A percentile compares a stretch with the other conserved stretches of the same genome.
These are phyloP conservation scores for Streptopelia turtur DNA, from an alignment of 2,797 vertebrate species.

Conservation along the genomic window DNA sequence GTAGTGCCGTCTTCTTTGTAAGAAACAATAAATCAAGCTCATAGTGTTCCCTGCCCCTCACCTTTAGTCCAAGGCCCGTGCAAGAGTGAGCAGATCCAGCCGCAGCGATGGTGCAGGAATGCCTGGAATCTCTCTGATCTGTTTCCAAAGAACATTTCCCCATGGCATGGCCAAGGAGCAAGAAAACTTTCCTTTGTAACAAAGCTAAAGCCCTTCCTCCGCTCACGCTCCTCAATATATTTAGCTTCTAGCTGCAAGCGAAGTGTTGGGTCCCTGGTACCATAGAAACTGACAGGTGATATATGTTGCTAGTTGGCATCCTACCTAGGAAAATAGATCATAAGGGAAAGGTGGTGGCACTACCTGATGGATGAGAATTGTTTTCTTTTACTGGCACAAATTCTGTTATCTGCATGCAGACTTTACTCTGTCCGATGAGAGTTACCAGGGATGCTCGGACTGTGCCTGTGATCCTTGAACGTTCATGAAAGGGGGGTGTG, in stretches of 20 bases:
- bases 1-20: background rate
- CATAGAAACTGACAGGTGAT: background rate
- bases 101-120: background rate
- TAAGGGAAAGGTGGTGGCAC: background rate
- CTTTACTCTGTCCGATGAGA: background rate
- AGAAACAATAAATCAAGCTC: background rate
- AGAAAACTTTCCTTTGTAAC: background rate
- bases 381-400: background rate
- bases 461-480: background rate
- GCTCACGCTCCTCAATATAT: fast-evolving
- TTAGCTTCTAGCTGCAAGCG: background rate
- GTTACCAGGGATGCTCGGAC: background rate
- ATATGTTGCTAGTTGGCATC: background rate
- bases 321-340: background rate
- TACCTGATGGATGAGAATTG: background rate
- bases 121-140: conserved; percentile 45
- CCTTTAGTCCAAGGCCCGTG: background rate
- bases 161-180: background rate
- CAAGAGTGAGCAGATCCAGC: background rate
- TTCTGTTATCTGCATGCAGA: background rate
- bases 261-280: background rate
- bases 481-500: fast-evolving
- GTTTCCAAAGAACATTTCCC: conserved; percentile 49
- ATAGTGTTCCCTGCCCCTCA: background rate
- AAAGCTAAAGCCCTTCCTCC: background rate